Evolutionary conservation across 2,888 invertebrate species (phyloP), one percentile per base, ranked within the genome.

Genomic region (Ormyrus labotus): DNA sequence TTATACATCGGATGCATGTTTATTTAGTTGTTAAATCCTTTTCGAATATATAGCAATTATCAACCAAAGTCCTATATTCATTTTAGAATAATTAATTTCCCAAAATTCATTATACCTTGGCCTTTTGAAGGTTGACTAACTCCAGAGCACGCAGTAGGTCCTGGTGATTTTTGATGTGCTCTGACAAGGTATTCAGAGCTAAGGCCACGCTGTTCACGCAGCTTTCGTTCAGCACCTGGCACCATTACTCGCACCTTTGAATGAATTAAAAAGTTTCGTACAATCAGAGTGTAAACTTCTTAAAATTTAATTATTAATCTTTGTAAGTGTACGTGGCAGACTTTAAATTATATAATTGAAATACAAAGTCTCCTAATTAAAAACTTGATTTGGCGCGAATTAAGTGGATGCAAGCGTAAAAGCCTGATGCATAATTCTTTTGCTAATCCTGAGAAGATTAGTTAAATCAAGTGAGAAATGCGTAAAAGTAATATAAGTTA

Each of bases 201-300:
- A 55, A 92, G 86, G 6, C 92, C 91, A 84, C 92, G 92, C 82
- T 93, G 92, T 84, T 93, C 93, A 7, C 92, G 91, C 13, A 93
- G 89, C 85, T 93, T 92, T 60, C 93, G 90, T 83, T 93, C 93
- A 0, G 93, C 93, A 1, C 93, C 93, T 0, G 93, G 93, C 6
- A 93, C 93, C 92, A 93, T 93, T 68, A 93, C 92, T 79, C 93
- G 91, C n/a, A 93, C 93, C 93, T 93, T 86, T 65, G n/a, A 69
- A 47, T 4, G 9, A 13, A 58, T 65, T 11, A n/a, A 55, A 55
- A 69, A 34, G 10, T 13, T 65, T 67, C 34, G 34, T 34, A 34
- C 34, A 34, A 34, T 34, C 34, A 34, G 4, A 2, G 34, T 34
- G 34, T 34, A 34, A 34, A 34, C 34, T 34, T 34, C 34, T 34